A percentile compares a stretch with the other conserved stretches of the same genome.
phyloP scores from a whole-genome alignment of 1,140 invertebrate genomes.

The Panulirus ornatus region DNA sequence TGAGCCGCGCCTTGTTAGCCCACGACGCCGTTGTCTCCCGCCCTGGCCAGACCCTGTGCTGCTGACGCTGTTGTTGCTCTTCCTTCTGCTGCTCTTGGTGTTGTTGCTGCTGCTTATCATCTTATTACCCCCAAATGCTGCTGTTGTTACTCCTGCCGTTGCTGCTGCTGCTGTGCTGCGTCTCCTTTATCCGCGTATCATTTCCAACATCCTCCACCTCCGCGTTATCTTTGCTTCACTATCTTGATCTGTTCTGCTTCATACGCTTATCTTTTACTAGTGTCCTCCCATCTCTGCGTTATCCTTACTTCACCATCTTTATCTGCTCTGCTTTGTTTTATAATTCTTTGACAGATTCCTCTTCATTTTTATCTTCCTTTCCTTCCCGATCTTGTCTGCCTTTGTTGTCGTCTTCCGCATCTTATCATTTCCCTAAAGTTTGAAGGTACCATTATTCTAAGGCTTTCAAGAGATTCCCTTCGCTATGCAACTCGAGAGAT shows the following conservation, averaged over 20 bases:
- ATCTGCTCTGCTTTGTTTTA: background rate
- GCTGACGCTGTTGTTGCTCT: background rate
- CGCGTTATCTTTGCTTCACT: background rate
- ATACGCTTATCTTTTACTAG: background rate
- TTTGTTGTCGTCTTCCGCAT: background rate
- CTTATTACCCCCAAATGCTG: background rate
- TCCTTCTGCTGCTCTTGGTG: background rate
- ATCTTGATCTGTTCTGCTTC: background rate
- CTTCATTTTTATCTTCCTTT: background rate
- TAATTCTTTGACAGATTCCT: background rate
- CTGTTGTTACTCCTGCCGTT: background rate
- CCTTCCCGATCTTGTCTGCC: background rate
- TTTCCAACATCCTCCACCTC: background rate
- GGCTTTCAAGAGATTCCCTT: too few relatives aligned
- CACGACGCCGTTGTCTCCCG: conserved; percentile 12
- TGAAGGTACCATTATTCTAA: too few relatives aligned
- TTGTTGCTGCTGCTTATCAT: background rate
- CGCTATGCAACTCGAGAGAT: too few relatives aligned
- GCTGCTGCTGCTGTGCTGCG: background rate
- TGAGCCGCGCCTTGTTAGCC: conserved; percentile 67
- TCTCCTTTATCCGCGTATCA: background rate
- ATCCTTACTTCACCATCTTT: background rate
- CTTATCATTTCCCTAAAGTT: background rate
- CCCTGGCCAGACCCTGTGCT: background rate
- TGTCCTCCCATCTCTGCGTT: background rate